Conservation (phyloP, 2,797 vertebrate genomes). For the Leptodactylus fallax region DNA sequence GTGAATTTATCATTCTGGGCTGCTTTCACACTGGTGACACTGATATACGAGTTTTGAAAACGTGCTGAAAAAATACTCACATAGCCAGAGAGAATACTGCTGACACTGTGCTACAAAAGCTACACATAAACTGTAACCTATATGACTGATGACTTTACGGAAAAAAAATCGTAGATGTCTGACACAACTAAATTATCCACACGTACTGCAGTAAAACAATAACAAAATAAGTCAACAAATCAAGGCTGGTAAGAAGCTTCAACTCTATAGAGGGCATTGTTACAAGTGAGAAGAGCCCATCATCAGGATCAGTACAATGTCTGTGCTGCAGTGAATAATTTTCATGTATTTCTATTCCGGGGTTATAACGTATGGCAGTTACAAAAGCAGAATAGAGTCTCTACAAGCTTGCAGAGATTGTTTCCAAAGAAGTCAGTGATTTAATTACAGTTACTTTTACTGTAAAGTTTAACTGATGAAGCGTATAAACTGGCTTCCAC, state of each 20-base stretch:
- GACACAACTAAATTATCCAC: slow-evolving; percentile 60
- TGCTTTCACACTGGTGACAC: slow-evolving; percentile 48
- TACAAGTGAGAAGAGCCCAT: neutral
- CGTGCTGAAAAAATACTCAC: slow-evolving; percentile 47
- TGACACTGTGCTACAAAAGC: slow-evolving; percentile 34
- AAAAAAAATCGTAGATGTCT: slow-evolving; percentile 1
- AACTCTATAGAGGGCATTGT: neutral
- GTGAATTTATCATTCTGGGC: slow-evolving; percentile 49
- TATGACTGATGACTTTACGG: slow-evolving; percentile 52
- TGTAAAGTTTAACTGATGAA: no score
- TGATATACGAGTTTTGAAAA: slow-evolving; percentile 61
- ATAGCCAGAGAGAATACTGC: slow-evolving; percentile 56
- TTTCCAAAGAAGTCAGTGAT: neutral
- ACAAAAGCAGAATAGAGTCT: no score
- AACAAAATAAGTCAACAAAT: slow-evolving; percentile 21
- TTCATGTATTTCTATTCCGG: neutral
- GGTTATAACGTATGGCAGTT: no score
- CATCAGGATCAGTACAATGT: neutral
- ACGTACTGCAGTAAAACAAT: slow-evolving; percentile 30
- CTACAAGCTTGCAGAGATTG: neutral
- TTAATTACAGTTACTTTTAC: no score
- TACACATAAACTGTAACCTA: slow-evolving; percentile 34
- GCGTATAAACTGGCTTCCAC: no score
- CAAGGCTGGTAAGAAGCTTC: neutral
- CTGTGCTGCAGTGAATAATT: neutral